Percentiles rank a stretch among this genome's conserved stretches.
These are phyloP conservation scores for Rhinogobius similis DNA, from an alignment of 2,113 vertebrate species.

Conservation along the genomic window DNA sequence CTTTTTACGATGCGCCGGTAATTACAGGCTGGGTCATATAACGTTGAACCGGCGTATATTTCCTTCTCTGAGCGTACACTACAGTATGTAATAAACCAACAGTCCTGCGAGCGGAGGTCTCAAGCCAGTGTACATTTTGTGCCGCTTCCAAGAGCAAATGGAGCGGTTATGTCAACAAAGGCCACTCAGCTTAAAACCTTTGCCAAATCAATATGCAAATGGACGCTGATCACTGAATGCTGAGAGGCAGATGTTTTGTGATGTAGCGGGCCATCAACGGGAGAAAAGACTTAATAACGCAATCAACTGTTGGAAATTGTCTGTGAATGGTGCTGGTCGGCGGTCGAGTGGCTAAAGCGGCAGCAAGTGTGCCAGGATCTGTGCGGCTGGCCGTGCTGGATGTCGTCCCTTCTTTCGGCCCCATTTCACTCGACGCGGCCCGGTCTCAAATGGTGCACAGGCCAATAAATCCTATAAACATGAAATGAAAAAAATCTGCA, in stretches of 20 bases:
- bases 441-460: too few species aligned
- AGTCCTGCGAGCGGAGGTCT: background rate
- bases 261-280: background rate
- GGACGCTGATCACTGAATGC: background rate
- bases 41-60: background rate
- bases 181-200: background rate
- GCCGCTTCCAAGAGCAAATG: background rate
- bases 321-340: too few species aligned
- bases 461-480: too few species aligned
- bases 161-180: background rate
- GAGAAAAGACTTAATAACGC: background rate
- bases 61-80: background rate
- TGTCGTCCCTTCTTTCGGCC: too few species aligned
- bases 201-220: background rate
- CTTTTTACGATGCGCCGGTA: slow-evolving; percentile 27
- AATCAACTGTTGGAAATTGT: background rate
- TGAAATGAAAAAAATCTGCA: too few species aligned
- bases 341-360: too few species aligned
- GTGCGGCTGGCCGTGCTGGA: too few species aligned
- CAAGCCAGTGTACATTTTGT: background rate
- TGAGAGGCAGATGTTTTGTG: background rate
- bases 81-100: background rate
- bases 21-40: slow-evolving; percentile 24
- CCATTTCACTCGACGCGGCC: too few species aligned
- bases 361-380: too few species aligned